These are phyloP conservation scores for Eonycteris spelaea DNA, from an alignment of 2,113 vertebrate genomes.

Conservation along the genomic window DNA sequence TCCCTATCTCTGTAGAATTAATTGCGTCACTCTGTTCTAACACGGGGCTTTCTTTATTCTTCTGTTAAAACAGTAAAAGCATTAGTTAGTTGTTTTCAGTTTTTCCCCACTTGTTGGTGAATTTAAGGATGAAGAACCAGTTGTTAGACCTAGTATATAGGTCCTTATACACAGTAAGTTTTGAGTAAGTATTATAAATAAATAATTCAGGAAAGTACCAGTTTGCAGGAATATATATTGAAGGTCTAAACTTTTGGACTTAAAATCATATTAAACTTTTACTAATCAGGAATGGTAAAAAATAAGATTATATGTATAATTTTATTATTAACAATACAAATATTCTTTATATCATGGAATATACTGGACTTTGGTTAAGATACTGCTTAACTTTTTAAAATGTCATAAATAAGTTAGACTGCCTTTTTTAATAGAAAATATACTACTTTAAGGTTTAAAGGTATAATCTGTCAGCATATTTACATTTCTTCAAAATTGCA, in stretches of 20 bases:
- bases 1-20: no score
- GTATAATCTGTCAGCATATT: background rate
- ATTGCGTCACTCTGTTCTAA: background rate
- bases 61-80: background rate
- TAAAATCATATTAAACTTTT: background rate
- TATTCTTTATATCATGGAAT: background rate
- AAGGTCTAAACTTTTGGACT: background rate
- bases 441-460: background rate
- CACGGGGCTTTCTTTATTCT: background rate
- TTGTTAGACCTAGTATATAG: background rate
- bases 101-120: background rate
- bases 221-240: background rate
- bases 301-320: background rate
- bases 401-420: background rate
- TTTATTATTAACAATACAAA: background rate
- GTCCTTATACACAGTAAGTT: background rate
- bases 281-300: background rate
- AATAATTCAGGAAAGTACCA: background rate
- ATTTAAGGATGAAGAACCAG: background rate
- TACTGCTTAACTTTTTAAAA: background rate
- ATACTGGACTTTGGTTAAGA: background rate
- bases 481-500: background rate
- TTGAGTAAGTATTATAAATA: background rate
- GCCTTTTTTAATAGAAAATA: background rate
- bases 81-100: background rate